Evolutionary conservation across 2,888 invertebrate species (phyloP).

Genomic region (Brachypalpus laphriformis): DNA sequence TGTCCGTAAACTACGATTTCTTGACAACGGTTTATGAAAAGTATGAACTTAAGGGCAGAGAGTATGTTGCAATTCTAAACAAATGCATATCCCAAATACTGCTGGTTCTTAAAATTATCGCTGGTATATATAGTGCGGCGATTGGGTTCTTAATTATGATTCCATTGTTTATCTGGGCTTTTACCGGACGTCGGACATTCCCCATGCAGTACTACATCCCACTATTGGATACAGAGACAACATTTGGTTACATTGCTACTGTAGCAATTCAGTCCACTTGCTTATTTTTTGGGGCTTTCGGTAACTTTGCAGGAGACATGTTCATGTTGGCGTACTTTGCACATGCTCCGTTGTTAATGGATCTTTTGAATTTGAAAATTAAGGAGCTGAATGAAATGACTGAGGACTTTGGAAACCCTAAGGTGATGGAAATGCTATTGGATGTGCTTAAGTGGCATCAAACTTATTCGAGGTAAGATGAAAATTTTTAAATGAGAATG

Average conservation of each 20-base stretch:
- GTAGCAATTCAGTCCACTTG: slow-evolving; percentile 51
- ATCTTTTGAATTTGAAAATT: slow-evolving; percentile 62
- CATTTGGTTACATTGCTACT: slow-evolving; percentile 57
- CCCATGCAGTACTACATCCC: slow-evolving; percentile 70
- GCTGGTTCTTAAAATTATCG: slow-evolving; percentile 19
- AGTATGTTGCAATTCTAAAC: slow-evolving; percentile 42
- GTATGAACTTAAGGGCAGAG: slow-evolving; percentile 46
- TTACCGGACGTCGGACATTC: slow-evolving; percentile 44
- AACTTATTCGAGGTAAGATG: slow-evolving; percentile 53
- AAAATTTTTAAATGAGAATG: too few species aligned
- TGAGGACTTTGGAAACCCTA: neutral
- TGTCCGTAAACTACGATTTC: neutral
- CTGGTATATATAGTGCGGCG: slow-evolving; percentile 13
- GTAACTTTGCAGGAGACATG: slow-evolving; percentile 71
- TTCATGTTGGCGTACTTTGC: slow-evolving; percentile 63
- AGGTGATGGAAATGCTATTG: slow-evolving; percentile 13
- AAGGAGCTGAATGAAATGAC: slow-evolving; percentile 42
- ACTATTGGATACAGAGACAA: slow-evolving; percentile 45
- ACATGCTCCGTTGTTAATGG: slow-evolving; percentile 56
- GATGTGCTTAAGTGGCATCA: slow-evolving; percentile 74
- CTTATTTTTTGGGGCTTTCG: slow-evolving; percentile 63
- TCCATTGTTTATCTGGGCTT: slow-evolving; percentile 43
- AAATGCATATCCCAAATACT: slow-evolving; percentile 43
- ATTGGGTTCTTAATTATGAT: neutral
- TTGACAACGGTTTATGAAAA: slow-evolving; percentile 30